phyloP scores from a whole-genome alignment of 2,797 vertebrate species.

The Botia almorhae region DNA sequence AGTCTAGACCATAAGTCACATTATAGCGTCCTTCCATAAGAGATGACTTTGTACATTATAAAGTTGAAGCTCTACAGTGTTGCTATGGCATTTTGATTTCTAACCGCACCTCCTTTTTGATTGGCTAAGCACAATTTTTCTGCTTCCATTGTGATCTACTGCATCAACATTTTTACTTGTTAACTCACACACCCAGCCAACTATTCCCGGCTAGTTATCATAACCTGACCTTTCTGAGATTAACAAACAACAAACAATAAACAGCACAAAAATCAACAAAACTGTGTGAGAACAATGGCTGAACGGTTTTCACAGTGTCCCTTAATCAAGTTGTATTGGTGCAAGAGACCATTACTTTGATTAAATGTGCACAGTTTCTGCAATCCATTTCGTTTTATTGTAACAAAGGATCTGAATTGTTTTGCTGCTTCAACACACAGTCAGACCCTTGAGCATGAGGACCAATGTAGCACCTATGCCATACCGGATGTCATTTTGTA shows the following conservation, averaged over 20 bases:
- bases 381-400: background rate
- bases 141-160: background rate
- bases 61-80: too few relatives aligned
- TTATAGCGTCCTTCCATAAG: too few relatives aligned
- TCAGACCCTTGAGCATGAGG: background rate
- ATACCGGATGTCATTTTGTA: slow-evolving; percentile 40
- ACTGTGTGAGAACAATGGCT: too few relatives aligned
- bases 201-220: background rate
- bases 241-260: slow-evolving; percentile 7
- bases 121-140: background rate
- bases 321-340: background rate
- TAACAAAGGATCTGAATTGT: slow-evolving; percentile 12
- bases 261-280: too few relatives aligned
- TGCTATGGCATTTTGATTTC: too few relatives aligned
- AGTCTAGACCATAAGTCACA: too few relatives aligned
- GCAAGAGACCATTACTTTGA: background rate
- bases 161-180: background rate
- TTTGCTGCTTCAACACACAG: background rate
- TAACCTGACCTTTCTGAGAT: slow-evolving; percentile 10
- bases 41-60: too few relatives aligned
- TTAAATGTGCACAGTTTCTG: background rate
- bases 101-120: background rate
- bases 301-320: background rate
- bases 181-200: background rate
- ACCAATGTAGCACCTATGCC: background rate